These are phyloP conservation scores for Pocillopora damicornis DNA, from an alignment of 64 coral and sea anemone genomes.

Conservation along the genomic window DNA sequence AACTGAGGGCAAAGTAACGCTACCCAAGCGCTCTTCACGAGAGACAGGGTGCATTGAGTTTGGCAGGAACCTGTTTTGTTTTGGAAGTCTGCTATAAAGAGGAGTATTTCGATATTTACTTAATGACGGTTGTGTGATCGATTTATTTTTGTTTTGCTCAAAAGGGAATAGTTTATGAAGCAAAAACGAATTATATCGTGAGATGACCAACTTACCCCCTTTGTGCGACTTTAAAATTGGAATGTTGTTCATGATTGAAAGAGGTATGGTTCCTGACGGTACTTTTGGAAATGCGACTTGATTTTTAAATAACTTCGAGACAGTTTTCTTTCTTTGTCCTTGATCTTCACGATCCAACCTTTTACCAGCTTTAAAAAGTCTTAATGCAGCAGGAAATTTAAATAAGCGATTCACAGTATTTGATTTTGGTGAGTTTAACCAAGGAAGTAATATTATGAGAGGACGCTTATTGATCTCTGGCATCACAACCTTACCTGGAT, in stretches of 20 bases:
- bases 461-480: not conserved
- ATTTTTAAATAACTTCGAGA: not conserved
- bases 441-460: not conserved
- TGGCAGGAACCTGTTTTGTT: not conserved
- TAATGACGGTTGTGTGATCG: not conserved
- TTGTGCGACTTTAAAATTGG: not conserved
- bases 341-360: not conserved
- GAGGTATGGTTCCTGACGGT: no score
- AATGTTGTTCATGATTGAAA: not conserved
- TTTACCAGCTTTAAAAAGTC: not conserved
- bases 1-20: not conserved
- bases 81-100: not conserved
- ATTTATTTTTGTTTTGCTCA: not conserved
- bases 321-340: not conserved
- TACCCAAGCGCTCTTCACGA: not conserved
- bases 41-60: not conserved
- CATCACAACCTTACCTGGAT: conserved; percentile 20
- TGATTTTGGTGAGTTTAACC: not conserved
- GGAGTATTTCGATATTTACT: not conserved
- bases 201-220: not conserved
- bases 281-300: no score
- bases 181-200: not conserved
- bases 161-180: not conserved
- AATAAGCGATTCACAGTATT: no score
- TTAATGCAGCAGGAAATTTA: not conserved